These are phyloP conservation scores for Drosophila athabasca DNA, from an alignment of 1,140 invertebrate genomes.

Conservation along the genomic window DNA sequence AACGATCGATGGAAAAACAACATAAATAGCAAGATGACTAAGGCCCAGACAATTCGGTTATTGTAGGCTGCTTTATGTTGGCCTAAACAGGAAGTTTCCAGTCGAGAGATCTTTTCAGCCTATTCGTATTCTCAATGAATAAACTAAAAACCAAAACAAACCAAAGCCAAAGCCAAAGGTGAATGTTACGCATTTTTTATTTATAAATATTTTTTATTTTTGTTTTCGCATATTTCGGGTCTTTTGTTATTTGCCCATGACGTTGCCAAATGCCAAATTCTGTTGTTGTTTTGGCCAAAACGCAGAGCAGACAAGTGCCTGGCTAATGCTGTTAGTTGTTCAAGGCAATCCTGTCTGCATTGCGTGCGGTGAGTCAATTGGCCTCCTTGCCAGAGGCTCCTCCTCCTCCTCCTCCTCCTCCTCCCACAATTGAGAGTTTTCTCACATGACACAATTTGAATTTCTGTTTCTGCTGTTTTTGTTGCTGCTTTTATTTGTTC, in stretches of 20 bases:
- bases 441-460: conserved; percentile 35
- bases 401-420: neutral
- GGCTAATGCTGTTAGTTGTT: conserved; percentile 31
- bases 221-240: conserved; percentile 27
- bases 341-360: conserved; percentile 28
- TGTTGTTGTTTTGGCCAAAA: conserved; percentile 37
- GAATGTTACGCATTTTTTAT: conserved; percentile 18
- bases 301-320: conserved; percentile 43
- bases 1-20: conserved; percentile 15
- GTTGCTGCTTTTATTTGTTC: conserved; percentile 51
- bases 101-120: conserved; percentile 16
- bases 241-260: conserved; percentile 42
- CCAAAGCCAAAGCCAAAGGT: conserved; percentile 16
- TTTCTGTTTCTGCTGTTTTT: conserved; percentile 18
- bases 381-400: conserved; percentile 1
- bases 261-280: conserved; percentile 37
- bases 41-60: no score
- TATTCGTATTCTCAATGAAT: no score
- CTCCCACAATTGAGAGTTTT: conserved; percentile 42
- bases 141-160: conserved; percentile 9
- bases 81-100: conserved; percentile 5
- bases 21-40: no score
- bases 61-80: no score
- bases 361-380: conserved; percentile 60
- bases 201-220: conserved; percentile 35